Base-by-base conservation (phyloP, 2,113 vertebrate species). In the Oplegnathus fasciatus region DNA sequence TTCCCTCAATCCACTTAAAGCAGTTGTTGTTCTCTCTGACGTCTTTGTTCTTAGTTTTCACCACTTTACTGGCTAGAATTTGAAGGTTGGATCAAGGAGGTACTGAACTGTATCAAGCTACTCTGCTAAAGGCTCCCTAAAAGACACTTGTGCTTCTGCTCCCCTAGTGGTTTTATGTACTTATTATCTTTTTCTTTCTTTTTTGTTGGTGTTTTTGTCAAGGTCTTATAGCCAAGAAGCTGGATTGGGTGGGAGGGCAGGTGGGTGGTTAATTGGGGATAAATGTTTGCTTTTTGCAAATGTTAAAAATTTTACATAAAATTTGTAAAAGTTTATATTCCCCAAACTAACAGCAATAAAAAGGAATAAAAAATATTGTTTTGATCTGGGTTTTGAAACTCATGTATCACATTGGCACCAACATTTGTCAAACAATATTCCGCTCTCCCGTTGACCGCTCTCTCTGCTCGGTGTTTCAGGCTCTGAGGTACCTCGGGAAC, bases 401-500 rank as follows among this genome's bases (percentile, higher is more conserved):
- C 9, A 0, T 8, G 2, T 37, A n/a, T 62, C 10, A 17, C 13
- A 40, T 65, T n/a, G 8, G 13, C 44, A 50, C 28, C 13, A 65
- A 5, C 6, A 28, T 28, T 17, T 7, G 3, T 37, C 34, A 37
- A 37, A 37, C 34, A 37, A 4, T 37, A 50, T 4, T 46, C n/a
- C 6, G n/a, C 64, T 34, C 50, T 50, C 44, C 22, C 24, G 22
- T n/a, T 48, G 15, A 57, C 28, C 54, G 54, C 42, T 72, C 64
- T 26, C 46, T 48, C 46, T 48, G 44, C 62, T 62, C 26, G 78
- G 72, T 54, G n/a, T 87, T 76, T 84, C 91, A 99, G 98, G 98
- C 98, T 10, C 89, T 99, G 78, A 97, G 97, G 74, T 99, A 98
- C 83, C 97, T 99, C 54, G 98, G 98, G 52, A 99, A 99, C 93